Evolutionary conservation across 2,797 vertebrate species (phyloP), one percentile per base, ranked within the genome.

Genomic region (Podarcis lilfordi): DNA sequence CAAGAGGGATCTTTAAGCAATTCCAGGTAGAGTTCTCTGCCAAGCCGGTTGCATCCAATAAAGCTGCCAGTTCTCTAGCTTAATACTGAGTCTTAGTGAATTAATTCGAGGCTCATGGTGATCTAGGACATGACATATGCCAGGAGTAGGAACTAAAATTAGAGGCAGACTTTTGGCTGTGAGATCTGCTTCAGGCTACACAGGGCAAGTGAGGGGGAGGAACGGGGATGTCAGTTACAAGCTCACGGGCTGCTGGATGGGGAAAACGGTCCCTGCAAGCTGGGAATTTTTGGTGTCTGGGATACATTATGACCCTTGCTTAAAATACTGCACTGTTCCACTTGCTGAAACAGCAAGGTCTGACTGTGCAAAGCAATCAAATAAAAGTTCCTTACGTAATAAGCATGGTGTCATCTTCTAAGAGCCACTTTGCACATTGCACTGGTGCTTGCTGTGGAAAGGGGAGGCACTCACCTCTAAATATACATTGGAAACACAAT

Each of bases 121-220:
- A 95, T 96, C 92, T 94, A 89, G 95, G 95, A 91, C 95, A 93
- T 92, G 91, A 89, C 89, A 40, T 95, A 95, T 93, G 92, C 94
- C 95, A 94, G 92, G 82, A 95, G 91, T 86, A 80, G 82, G 86
- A 94, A 95, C 95, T 96, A 96, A 96, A 96, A 96, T 96, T 96
- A 95, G 95, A 95, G 93, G 89, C 95, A 94, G 93, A 93, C 95
- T 94, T 94, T 96, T 92, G 94, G 92, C 94, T 91, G 91, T 55
- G 91, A 91, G 93, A 93, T 91, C 93, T 92, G 92, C 90, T 90
- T 84, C 87, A 91, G 95, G 95, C 93, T 94, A 86, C 90, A 80
- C 81, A 79, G 93, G 92, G 91, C 92, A 93, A 94, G 89, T 88
- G 89, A 94, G 82, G 80, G 88, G 72, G 74, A 77, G 92, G 90